Evolutionary conservation across 2,113 vertebrate genomes (phyloP).

Genomic region (Peromyscus polionotus): DNA sequence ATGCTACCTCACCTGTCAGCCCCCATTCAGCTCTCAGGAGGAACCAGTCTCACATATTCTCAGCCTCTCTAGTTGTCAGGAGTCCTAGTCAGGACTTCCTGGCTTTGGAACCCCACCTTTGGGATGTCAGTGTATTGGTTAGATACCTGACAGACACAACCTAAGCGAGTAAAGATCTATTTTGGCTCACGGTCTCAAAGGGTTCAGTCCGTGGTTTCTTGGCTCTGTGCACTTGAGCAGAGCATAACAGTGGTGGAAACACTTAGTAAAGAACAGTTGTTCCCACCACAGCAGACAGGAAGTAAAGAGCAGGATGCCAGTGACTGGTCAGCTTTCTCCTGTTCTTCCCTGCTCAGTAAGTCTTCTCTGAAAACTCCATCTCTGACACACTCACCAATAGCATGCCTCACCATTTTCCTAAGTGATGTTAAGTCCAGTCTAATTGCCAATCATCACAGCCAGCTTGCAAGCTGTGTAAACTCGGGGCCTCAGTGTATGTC

Average conservation of each 20-base stretch:
- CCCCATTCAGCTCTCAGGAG: not conserved
- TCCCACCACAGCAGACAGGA: not conserved
- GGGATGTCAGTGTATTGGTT: too few species aligned
- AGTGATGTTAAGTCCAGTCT: not conserved
- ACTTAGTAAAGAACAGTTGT: not conserved
- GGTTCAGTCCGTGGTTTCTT: not conserved
- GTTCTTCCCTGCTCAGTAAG: not conserved
- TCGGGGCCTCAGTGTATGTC: not conserved
- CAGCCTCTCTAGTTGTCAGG: not conserved
- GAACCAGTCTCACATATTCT: not conserved
- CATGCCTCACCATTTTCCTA: not conserved
- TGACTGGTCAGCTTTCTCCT: not conserved
- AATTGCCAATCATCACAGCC: not conserved
- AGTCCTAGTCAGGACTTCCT: not conserved
- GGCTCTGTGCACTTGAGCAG: not conserved
- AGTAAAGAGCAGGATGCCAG: not conserved
- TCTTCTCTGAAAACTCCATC: not conserved
- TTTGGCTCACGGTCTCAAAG: not conserved
- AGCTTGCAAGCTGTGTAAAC: not conserved
- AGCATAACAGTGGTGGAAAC: not conserved
- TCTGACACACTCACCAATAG: not conserved
- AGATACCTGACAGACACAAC: not conserved
- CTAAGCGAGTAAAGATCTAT: not conserved
- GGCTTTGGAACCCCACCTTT: not conserved
- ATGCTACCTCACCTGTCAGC: rapidly evolving